Evolutionary conservation across 1,140 invertebrate genomes (phyloP).

Genomic region (Eriocheir sinensis): DNA sequence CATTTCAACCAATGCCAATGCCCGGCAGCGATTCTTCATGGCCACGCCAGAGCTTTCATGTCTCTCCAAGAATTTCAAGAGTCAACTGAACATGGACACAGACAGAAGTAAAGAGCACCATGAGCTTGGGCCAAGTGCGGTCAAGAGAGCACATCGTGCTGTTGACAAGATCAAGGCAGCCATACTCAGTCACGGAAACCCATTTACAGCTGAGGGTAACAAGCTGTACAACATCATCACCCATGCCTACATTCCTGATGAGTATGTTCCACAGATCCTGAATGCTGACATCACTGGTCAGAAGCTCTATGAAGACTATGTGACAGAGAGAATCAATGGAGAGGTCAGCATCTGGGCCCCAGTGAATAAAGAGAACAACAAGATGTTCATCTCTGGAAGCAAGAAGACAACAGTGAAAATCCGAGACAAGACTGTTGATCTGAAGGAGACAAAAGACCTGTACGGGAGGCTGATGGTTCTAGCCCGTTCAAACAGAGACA

Average conservation of each 20-base stretch:
- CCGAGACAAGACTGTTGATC: slow-evolving; percentile 42
- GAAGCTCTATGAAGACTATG: slow-evolving; percentile 48
- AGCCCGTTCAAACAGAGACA: background rate
- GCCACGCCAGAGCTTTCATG: slow-evolving; percentile 35
- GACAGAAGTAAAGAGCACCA: slow-evolving; percentile 42
- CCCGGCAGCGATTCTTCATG: slow-evolving; percentile 37
- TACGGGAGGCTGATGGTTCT: background rate
- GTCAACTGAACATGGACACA: slow-evolving; percentile 35
- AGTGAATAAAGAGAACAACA: too few relatives aligned
- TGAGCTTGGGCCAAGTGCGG: slow-evolving; percentile 44
- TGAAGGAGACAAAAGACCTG: slow-evolving; percentile 58
- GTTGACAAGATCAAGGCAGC: background rate
- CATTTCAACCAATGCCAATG: slow-evolving; percentile 49
- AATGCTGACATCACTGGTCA: slow-evolving; percentile 46
- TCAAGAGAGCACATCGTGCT: slow-evolving; percentile 34
- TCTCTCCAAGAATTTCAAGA: slow-evolving; percentile 44
- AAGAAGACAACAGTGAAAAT: slow-evolving; percentile 45
- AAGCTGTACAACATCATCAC: slow-evolving; percentile 43
- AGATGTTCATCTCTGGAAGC: too few relatives aligned
- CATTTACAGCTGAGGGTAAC: background rate
- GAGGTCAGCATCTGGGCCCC: too few relatives aligned
- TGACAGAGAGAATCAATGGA: slow-evolving; percentile 55
- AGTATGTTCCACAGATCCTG: slow-evolving; percentile 47
- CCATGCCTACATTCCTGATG: slow-evolving; percentile 45
- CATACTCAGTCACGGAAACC: slow-evolving; percentile 38